Evolutionary conservation across 2,888 invertebrate species (phyloP).

Genomic region (Neoascia interrupta): DNA sequence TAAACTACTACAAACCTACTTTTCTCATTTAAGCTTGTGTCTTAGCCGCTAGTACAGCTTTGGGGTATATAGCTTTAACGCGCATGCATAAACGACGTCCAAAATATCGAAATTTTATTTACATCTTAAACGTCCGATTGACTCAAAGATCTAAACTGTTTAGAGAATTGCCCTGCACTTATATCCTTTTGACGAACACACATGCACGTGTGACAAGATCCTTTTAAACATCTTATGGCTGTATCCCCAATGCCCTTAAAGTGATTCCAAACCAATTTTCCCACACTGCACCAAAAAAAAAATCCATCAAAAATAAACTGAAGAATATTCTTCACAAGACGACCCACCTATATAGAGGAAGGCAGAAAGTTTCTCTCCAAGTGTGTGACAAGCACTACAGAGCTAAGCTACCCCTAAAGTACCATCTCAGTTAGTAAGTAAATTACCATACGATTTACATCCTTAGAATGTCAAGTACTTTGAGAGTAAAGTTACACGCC

Average conservation of each 20-base stretch:
- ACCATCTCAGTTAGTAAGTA: slow-evolving; percentile 69
- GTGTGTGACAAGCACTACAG: slow-evolving; percentile 66
- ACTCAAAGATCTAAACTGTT: too few species aligned
- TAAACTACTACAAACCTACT: too few species aligned
- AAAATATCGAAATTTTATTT: too few species aligned
- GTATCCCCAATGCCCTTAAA: slow-evolving; percentile 41
- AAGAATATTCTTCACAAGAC: slow-evolving; percentile 13
- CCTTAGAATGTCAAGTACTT: slow-evolving; percentile 69
- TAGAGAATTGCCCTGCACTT: too few species aligned
- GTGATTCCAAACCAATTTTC: slow-evolving; percentile 52
- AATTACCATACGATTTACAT: slow-evolving; percentile 70
- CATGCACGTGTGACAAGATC: too few species aligned
- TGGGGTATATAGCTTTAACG: too few species aligned
- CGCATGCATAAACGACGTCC: too few species aligned
- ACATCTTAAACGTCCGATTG: too few species aligned
- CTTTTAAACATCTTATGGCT: slow-evolving; percentile 20
- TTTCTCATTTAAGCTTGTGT: too few species aligned
- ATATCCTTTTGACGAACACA: too few species aligned
- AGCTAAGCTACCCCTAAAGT: slow-evolving; percentile 66
- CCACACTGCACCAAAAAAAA: slow-evolving; percentile 32
- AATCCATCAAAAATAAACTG: not conserved
- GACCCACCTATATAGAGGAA: too few species aligned
- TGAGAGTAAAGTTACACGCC: slow-evolving; percentile 58
- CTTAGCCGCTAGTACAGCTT: too few species aligned
- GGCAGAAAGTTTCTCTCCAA: slow-evolving; percentile 34